phyloP scores from a whole-genome alignment of 2,113 vertebrate genomes.

The Orthonyx spaldingii region DNA sequence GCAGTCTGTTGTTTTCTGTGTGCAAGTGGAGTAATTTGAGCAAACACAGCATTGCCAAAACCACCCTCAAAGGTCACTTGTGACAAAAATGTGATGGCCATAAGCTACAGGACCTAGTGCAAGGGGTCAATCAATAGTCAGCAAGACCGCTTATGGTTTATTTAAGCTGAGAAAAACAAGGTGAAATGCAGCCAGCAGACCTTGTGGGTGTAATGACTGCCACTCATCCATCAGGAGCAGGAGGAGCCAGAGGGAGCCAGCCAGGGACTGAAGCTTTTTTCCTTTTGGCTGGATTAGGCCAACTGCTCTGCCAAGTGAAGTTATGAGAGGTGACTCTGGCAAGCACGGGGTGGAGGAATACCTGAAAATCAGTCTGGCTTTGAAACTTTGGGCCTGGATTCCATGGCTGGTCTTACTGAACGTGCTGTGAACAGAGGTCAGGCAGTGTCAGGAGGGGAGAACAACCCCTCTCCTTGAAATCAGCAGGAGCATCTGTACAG shows the following conservation, averaged over 20 bases:
- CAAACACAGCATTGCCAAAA: background rate
- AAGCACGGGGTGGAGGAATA: background rate
- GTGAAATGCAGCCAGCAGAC: background rate
- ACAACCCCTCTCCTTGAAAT: background rate
- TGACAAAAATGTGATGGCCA: background rate
- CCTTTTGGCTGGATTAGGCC: background rate
- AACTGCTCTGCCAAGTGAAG: background rate
- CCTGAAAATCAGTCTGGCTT: background rate
- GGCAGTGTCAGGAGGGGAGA: background rate
- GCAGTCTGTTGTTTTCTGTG: background rate
- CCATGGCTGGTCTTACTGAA: background rate
- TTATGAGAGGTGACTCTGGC: background rate
- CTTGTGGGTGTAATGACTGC: background rate
- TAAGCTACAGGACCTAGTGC: background rate
- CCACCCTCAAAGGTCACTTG: background rate
- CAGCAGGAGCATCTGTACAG: background rate
- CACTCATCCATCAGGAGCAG: background rate
- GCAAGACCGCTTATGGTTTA: background rate
- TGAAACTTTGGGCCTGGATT: background rate
- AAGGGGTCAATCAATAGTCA: background rate
- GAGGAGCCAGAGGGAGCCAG: rapidly evolving
- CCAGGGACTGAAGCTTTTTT: background rate
- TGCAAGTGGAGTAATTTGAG: background rate
- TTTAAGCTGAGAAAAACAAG: background rate
- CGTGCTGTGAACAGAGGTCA: background rate